These are phyloP conservation scores for Eristalinus aeneus DNA, from an alignment of 2,888 invertebrate genomes.

Conservation along the genomic window DNA sequence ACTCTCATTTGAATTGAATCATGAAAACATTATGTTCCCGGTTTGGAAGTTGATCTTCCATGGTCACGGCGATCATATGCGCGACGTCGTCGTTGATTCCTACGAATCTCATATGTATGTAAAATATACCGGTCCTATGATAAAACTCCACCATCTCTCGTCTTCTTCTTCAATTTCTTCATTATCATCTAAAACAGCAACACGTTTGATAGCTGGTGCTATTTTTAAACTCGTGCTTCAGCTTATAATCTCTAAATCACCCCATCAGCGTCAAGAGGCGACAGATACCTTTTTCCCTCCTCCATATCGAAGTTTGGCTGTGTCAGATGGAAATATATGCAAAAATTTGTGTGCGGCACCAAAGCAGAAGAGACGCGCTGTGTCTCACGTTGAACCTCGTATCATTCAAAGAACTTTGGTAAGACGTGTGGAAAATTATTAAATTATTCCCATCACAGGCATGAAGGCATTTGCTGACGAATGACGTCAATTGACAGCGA, in stretches of 20 bases:
- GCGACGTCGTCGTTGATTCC: neutral
- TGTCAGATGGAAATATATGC: neutral
- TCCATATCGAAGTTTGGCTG: neutral
- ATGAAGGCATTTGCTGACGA: conserved; percentile 46
- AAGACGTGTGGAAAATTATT: conserved; percentile 57
- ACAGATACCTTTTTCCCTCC: conserved; percentile 13
- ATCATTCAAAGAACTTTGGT: conserved; percentile 49
- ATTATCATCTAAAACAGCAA: conserved; percentile 4
- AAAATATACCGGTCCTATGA: conserved; percentile 54
- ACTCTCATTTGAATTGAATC: neutral
- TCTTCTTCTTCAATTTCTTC: neutral
- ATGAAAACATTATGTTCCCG: neutral
- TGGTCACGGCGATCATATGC: conserved; percentile 42
- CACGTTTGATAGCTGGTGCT: conserved; percentile 26
- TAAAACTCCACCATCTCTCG: conserved; percentile 17
- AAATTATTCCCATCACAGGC: conserved; percentile 15
- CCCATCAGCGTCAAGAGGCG: neutral
- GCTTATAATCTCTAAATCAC: conserved; percentile 30
- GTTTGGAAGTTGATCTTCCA: conserved; percentile 44
- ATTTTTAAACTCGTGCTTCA: conserved; percentile 14
- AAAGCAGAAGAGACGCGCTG: neutral
- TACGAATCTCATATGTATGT: conserved; percentile 19
- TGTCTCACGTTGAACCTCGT: conserved; percentile 5
- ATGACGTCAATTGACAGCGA: conserved; percentile 55
- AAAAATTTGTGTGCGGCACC: neutral